Evolutionary conservation across 2,888 invertebrate species (phyloP).

Genomic region (Biston stratarius): DNA sequence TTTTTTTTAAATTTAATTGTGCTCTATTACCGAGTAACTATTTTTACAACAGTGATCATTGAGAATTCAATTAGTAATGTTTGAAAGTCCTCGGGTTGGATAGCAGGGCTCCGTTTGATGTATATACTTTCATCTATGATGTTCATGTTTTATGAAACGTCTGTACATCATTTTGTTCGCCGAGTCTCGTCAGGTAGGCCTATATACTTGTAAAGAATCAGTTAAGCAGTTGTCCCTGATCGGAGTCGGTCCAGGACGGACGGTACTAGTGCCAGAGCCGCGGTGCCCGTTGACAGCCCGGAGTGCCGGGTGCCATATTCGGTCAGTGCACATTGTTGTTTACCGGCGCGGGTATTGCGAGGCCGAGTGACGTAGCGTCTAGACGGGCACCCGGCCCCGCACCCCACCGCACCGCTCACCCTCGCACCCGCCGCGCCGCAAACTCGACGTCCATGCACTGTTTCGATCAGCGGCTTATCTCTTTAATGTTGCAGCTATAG

Average conservation of each 20-base stretch:
- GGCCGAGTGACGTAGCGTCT: slow-evolving; percentile 88
- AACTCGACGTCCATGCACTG: slow-evolving; percentile 72
- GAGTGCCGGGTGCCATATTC: slow-evolving; percentile 82
- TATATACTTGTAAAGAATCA: too few relatives aligned
- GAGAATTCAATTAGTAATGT: neutral
- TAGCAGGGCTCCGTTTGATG: slow-evolving; percentile 5
- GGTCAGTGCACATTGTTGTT: slow-evolving; percentile 86
- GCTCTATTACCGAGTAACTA: neutral
- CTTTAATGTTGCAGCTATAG: slow-evolving; percentile 77
- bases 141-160: too few relatives aligned
- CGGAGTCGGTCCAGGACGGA: slow-evolving; percentile 45
- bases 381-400: slow-evolving; percentile 75
- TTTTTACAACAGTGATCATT: neutral
- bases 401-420: slow-evolving; percentile 41
- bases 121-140: too few relatives aligned
- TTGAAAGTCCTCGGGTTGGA: neutral
- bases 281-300: slow-evolving; percentile 67
- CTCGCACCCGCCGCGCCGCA: slow-evolving; percentile 51
- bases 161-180: too few relatives aligned
- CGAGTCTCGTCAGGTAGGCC: too few relatives aligned
- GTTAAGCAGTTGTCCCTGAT: neutral
- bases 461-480: slow-evolving; percentile 83
- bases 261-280: slow-evolving; percentile 57
- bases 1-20: neutral
- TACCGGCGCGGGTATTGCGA: slow-evolving; percentile 86